Evolutionary conservation across 2,113 vertebrate genomes (phyloP).

Genomic region (Apaloderma vittatum): DNA sequence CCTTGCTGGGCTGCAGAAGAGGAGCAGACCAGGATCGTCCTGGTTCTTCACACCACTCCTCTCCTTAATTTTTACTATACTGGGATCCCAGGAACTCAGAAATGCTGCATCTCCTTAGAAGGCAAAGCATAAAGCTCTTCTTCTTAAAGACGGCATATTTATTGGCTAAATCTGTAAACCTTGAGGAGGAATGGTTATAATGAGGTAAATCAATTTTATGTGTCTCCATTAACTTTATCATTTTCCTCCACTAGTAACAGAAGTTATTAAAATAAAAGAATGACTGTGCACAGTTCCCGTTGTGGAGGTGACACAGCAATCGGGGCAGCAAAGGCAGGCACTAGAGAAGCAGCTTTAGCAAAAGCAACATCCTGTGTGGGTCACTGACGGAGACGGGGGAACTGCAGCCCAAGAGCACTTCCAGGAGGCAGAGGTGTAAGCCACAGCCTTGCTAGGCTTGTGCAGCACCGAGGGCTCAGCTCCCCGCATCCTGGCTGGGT

Average conservation of each 20-base stretch:
- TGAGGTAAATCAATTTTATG: background rate
- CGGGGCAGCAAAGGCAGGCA: background rate
- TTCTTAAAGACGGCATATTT: background rate
- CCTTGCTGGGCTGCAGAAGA: background rate
- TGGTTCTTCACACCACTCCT: background rate
- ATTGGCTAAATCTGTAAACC: background rate
- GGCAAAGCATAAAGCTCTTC: background rate
- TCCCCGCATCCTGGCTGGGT: background rate
- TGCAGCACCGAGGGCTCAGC: background rate
- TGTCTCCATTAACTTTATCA: background rate
- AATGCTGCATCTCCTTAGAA: background rate
- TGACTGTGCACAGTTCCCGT: background rate
- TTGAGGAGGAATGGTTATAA: background rate
- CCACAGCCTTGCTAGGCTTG: background rate
- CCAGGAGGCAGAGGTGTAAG: background rate
- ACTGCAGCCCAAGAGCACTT: background rate
- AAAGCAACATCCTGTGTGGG: background rate
- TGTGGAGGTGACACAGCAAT: background rate
- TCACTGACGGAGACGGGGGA: background rate
- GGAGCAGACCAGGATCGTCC: background rate
- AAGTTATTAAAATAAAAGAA: background rate
- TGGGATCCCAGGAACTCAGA: background rate
- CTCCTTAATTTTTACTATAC: background rate
- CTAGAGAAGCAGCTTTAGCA: background rate
- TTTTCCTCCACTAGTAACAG: constrained; percentile 14